phyloP scores from a whole-genome alignment of 2,888 invertebrate species.

The Agrochola circellaris region DNA sequence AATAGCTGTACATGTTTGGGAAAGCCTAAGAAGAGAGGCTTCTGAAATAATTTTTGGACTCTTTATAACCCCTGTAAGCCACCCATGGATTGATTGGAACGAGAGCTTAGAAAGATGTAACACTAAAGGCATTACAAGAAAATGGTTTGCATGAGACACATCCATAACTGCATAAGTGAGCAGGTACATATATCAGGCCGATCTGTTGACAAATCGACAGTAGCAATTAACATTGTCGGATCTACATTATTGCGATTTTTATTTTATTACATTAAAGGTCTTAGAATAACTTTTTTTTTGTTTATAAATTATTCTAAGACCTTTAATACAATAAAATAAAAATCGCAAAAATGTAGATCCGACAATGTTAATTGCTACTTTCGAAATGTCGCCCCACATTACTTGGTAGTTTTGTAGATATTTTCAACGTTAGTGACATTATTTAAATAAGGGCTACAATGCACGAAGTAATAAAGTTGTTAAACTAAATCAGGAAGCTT shows the following conservation, averaged over 20 bases:
- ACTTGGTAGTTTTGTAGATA: not conserved
- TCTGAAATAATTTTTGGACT: not conserved
- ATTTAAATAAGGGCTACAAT: conserved; percentile 28
- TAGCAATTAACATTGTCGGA: too few species aligned
- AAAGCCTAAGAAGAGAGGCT: too few species aligned
- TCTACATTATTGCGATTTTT: too few species aligned
- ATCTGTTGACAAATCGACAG: conserved; percentile 20
- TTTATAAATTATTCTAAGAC: too few species aligned
- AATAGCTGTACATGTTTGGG: not conserved
- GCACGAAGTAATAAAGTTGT: conserved; percentile 30
- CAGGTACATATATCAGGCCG: not conserved
- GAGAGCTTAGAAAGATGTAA: not conserved
- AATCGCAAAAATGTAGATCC: too few species aligned
- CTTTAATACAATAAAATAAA: too few species aligned
- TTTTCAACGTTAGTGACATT: conserved; percentile 1
- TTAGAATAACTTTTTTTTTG: too few species aligned
- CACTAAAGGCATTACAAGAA: not conserved
- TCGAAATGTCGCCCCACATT: not conserved
- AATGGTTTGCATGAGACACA: not conserved
- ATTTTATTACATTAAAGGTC: too few species aligned
- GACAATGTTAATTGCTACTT: too few species aligned
- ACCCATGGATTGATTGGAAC: not conserved
- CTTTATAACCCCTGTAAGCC: not conserved
- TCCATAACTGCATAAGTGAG: not conserved
- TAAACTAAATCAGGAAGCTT: conserved; percentile 12